Base-by-base conservation (phyloP, 35 echinoderm and acorn worm genomes). In the Apostichopus parvimensis region DNA sequence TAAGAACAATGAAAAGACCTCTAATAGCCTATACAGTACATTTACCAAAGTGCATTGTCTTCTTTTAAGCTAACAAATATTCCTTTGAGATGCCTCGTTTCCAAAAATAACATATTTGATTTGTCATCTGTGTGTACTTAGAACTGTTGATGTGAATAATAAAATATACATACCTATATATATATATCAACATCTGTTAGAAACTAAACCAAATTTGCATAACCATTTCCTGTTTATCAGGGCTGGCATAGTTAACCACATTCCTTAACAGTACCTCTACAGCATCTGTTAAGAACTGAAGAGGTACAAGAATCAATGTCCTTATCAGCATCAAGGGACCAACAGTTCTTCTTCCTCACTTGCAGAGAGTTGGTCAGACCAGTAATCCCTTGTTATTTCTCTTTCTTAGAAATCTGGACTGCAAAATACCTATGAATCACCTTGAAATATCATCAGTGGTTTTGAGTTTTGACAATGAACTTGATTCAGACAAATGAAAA, bases 381-480 rank as follows among this genome's bases (percentile, higher is more conserved):
- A 75, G 71, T 0, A 75, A 18, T 22, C 71, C 18, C 71, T 75
- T 24, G 71, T 20, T 18, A 61, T n/a, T 75, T 75, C 7, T 75
- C 71, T 75, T 75, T 75, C 71, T 75, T 18, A 75, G 71, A 75
- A 75, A 61, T n/a, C 71, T 22, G n/a, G 71, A 6, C 71, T 22
- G 6, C 14, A 75, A 75, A 75, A 75, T n/a, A 75, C n/a, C 71
- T 75, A 75, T 75, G 71, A 75, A 75, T 75, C 71, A 75, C 17
- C n/a, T 22, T 20, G 15, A 75, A 75, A 75, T 75, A 68, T 75
- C 71, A 75, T 12, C 12, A 12, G n/a, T 20, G 71, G 20, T 22
- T 75, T 14, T 18, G 17, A 75, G 20, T 22, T 75, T 14, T 18
- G 17, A 75, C 71, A 75, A 75, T 75, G 6, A 75, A 75, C 15